Base-by-base conservation (phyloP, 1,140 invertebrate species). In the Camponotus pennsylvanicus region DNA sequence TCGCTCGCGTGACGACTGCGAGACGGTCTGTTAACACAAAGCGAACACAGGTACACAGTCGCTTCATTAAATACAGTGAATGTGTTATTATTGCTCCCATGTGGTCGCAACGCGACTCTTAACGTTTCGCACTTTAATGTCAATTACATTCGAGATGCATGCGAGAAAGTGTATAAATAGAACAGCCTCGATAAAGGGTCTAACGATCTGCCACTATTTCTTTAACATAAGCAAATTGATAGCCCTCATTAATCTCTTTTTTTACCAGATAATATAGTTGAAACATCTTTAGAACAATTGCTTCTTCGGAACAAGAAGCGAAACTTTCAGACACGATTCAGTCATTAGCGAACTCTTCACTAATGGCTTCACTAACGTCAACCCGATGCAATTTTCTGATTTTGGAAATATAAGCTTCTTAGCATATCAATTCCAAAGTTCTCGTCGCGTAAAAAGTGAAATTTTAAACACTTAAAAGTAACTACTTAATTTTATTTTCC, bases 11-110 rank as follows among this genome's bases (percentile, higher is more conserved):
- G 55, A 82, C 67, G 52, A 73, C 45, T 59, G 40, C 67, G 79
- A 69, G 73, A 77, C 80, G 80, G 67, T 73, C 52, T 11, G 63
- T 85, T 76, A 78, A 83, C 70, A 71, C 61, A 64, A 69, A 49
- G 85, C 7, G 42, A 66, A 37, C 40, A 34, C 77, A 55, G 57
- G 42, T 63, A 52, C 42, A 37, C 5, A 37, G 67, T 77, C 63
- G 73, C 73, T 73, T 88, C 87, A 89, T 90, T 86, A 87, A 87
- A 76, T 86, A 66, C 73, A 18, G 40, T 59, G 57, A 78, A 77
- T 59, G 77, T 77, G 70, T 77, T 55, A 61, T 67, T 52, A 89
- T 89, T 87, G 87, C 84, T 79, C 61, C 64, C 6, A 34, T 15
- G 64, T 6, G 45, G 32, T 18, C 8, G 52, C 32, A 85, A 77